phyloP scores from a whole-genome alignment of 2,113 vertebrate species.

The Nymphicus hollandicus region DNA sequence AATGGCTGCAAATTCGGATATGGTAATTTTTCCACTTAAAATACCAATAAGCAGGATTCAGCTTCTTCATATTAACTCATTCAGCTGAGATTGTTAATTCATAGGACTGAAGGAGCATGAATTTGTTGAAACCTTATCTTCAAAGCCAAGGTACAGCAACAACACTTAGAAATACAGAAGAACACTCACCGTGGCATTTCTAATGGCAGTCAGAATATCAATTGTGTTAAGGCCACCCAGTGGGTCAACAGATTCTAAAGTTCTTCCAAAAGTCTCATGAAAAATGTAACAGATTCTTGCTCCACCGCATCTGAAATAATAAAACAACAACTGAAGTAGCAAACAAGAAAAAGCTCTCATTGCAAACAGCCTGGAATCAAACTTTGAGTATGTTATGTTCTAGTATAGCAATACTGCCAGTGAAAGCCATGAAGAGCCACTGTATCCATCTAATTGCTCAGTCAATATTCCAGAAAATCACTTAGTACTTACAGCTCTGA shows the following conservation, averaged over 20 bases:
- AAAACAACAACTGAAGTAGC: neutral
- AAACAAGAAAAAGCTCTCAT: neutral
- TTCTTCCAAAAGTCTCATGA: constrained; percentile 97
- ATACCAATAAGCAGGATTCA: neutral
- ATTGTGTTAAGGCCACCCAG: constrained; percentile 95
- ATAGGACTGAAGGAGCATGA: neutral
- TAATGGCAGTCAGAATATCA: constrained; percentile 96
- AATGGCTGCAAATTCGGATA: neutral
- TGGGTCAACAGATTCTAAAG: constrained; percentile 94
- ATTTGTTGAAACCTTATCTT: neutral
- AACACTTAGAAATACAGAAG: neutral
- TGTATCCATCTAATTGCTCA: neutral
- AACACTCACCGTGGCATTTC: constrained; percentile 93
- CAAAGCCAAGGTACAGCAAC: neutral
- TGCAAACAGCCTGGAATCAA: neutral
- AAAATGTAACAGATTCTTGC: constrained; percentile 99
- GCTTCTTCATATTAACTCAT: neutral
- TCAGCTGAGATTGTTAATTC: neutral
- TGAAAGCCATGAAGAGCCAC: neutral
- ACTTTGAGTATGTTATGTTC: neutral
- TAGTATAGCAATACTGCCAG: neutral
- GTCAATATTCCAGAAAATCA: neutral
- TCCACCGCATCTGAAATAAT: constrained; percentile 88
- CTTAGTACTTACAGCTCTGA: constrained; percentile 88
- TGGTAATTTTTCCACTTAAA: neutral